These are phyloP conservation scores for Strigamia maritima DNA, from an alignment of 2,888 invertebrate species.

Conservation along the genomic window DNA sequence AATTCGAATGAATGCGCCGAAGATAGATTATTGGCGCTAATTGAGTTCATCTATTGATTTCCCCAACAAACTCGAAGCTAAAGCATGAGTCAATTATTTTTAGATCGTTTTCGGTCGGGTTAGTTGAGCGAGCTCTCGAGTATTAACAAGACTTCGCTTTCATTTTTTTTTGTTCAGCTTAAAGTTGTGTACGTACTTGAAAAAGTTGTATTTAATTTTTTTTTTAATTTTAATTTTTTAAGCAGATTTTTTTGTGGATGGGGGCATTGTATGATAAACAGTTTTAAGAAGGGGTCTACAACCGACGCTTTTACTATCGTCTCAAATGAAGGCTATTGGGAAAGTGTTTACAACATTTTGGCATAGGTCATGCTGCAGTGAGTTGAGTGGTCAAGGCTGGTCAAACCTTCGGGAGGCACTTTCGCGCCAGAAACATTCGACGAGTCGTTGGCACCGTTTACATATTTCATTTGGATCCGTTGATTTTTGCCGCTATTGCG, in stretches of 20 bases:
- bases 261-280: too few relatives aligned
- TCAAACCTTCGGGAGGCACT: too few relatives aligned
- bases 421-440: too few relatives aligned
- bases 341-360: neutral
- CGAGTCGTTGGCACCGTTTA: too few relatives aligned
- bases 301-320: neutral
- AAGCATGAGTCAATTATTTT: neutral
- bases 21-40: neutral
- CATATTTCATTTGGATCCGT: too few relatives aligned
- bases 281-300: neutral
- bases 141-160: neutral
- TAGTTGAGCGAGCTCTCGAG: neutral
- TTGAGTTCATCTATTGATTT: constrained; percentile 10
- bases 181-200: neutral
- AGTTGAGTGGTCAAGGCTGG: neutral
- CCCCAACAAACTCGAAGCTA: neutral
- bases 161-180: neutral
- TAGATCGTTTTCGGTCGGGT: neutral
- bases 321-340: neutral
- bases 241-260: neutral
- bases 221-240: neutral
- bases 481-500: too few relatives aligned
- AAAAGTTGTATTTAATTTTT: neutral
- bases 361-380: neutral
- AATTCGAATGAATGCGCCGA: neutral